phyloP scores from a whole-genome alignment of 1,140 invertebrate genomes.

The Drosophila saltans region DNA sequence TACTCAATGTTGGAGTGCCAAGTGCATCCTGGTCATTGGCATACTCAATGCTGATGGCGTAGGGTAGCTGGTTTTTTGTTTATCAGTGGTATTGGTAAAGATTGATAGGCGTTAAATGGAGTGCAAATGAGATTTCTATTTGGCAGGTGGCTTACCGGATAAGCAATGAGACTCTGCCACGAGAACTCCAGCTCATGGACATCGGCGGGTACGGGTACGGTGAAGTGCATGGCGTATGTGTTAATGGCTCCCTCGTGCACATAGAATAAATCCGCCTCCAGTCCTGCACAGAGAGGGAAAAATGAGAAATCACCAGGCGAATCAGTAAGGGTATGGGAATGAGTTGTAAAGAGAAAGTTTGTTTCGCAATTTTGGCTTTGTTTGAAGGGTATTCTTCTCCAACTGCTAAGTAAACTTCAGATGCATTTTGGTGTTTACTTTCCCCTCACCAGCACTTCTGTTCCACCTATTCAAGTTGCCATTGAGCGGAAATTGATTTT shows the following conservation, averaged over 20 bases:
- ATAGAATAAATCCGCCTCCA: constrained; percentile 92
- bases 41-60: constrained; percentile 90
- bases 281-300: constrained; percentile 85
- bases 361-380: constrained; percentile 52
- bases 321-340: constrained; percentile 34
- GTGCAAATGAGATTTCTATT: constrained; percentile 58
- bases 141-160: constrained; percentile 87
- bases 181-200: constrained; percentile 93
- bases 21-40: constrained; percentile 89
- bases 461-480: constrained; percentile 19
- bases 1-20: constrained; percentile 90
- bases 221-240: constrained; percentile 94
- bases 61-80: constrained; percentile 86
- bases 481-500: constrained; percentile 75
- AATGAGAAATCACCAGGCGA: constrained; percentile 13
- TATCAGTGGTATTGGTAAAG: constrained; percentile 20
- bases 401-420: constrained; percentile 62
- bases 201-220: constrained; percentile 91
- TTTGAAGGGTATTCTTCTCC: constrained; percentile 17
- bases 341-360: constrained; percentile 68
- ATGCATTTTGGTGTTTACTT: constrained; percentile 68
- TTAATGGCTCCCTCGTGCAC: constrained; percentile 94
- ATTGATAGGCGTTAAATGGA: constrained; percentile 45
- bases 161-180: constrained; percentile 90
- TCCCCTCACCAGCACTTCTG: constrained; percentile 24